Percentiles rank a stretch among this genome's conserved stretches.
Evolutionary conservation across 2,888 invertebrate species (phyloP).

Genomic region (Altica lythri): DNA sequence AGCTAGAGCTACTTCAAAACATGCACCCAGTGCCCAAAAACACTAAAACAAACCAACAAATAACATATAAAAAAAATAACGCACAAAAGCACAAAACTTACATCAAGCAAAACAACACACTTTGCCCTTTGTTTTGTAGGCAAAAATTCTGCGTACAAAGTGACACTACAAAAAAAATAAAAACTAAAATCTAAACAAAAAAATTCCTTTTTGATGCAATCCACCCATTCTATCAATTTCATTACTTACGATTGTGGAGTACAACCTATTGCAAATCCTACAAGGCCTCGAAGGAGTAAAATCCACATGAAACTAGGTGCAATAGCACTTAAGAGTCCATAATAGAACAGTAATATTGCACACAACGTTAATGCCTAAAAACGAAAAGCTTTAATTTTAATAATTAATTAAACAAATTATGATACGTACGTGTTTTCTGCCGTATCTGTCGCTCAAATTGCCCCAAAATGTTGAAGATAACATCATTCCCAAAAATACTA

Average conservation of each 20-base stretch:
- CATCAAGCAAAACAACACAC: constrained; percentile 93
- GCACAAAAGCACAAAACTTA: constrained; percentile 60
- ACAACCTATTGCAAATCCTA: constrained; percentile 95
- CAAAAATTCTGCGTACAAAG: constrained; percentile 93
- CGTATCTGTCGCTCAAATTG: constrained; percentile 90
- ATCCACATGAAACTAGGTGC: constrained; percentile 92
- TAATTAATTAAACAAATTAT: constrained; percentile 34
- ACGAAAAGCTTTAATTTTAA: constrained; percentile 20
- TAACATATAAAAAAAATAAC: constrained; percentile 27
- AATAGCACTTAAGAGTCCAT: constrained; percentile 86
- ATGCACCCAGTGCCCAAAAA: constrained; percentile 96
- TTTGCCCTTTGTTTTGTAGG: constrained; percentile 92
- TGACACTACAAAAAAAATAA: constrained; percentile 69
- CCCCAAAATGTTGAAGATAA: constrained; percentile 95
- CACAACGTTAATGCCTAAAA: constrained; percentile 85
- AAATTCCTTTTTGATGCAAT: neutral
- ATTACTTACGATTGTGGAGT: constrained; percentile 92
- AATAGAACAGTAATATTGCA: constrained; percentile 87
- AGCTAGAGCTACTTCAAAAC: constrained; percentile 89
- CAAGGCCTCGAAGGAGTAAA: constrained; percentile 85
- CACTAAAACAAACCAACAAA: constrained; percentile 68
- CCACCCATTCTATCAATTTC: constrained; percentile 23
- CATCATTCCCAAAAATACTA: constrained; percentile 97
- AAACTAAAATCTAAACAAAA: constrained; percentile 16
- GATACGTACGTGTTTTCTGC: constrained; percentile 75